Percentiles rank a stretch among this genome's conserved stretches.
These are phyloP conservation scores for Lampropteryx suffumata DNA, from an alignment of 2,888 invertebrate species.

Conservation along the genomic window DNA sequence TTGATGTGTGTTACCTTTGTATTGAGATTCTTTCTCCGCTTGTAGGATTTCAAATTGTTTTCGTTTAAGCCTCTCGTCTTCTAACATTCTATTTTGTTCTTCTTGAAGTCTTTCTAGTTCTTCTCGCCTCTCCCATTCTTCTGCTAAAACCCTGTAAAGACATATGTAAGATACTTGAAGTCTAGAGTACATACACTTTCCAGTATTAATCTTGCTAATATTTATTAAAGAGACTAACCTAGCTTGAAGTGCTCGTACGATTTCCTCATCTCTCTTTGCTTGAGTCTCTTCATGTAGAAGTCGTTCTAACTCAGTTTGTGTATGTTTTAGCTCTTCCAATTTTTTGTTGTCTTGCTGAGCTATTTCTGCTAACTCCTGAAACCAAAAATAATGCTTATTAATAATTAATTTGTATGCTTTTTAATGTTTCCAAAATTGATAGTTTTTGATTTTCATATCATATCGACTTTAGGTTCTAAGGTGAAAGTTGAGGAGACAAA, in stretches of 20 bases:
- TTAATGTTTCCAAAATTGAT: not conserved
- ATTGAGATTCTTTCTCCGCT: slow-evolving; percentile 86
- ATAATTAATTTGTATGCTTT: no score
- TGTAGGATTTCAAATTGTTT: slow-evolving; percentile 89
- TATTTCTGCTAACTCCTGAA: slow-evolving; percentile 85
- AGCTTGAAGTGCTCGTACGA: slow-evolving; percentile 87
- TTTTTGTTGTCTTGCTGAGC: slow-evolving; percentile 88
- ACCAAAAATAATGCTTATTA: slow-evolving; percentile 12
- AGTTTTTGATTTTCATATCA: not conserved
- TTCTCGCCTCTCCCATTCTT: slow-evolving; percentile 93
- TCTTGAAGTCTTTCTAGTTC: slow-evolving; percentile 90
- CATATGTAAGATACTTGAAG: no score
- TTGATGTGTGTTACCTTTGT: slow-evolving; percentile 70
- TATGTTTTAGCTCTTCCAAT: slow-evolving; percentile 87
- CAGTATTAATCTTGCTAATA: no score
- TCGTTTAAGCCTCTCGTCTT: slow-evolving; percentile 89
- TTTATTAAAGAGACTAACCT: slow-evolving; percentile 54
- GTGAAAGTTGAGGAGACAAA: no score
- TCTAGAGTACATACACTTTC: no score
- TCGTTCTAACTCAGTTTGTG: slow-evolving; percentile 86
- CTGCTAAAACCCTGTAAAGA: slow-evolving; percentile 84
- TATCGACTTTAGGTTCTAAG: no score
- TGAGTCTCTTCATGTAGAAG: slow-evolving; percentile 91
- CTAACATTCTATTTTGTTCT: slow-evolving; percentile 88
- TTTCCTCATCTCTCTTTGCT: slow-evolving; percentile 93